Base-by-base conservation (phyloP, 1,140 invertebrate genomes). In the Papilio polytes region DNA sequence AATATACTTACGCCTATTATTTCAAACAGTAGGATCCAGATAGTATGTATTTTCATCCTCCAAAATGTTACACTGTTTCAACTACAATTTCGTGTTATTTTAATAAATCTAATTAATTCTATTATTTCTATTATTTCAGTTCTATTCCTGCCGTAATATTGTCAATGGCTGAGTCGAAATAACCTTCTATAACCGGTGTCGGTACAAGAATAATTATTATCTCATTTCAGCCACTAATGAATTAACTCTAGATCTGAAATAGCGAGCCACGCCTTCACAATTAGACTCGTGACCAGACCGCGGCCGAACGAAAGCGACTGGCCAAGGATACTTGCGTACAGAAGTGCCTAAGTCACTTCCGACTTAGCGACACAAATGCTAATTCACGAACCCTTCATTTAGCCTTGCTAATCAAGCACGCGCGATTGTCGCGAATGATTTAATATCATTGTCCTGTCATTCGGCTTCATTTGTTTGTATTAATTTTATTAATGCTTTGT, bases 351-450 rank as follows among this genome's bases (percentile, higher is more conserved):
- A 6, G 31, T 74, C 72, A 74, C 72, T 74, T 74, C 72, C 72
- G 72, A 70, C 63, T 70, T 70, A 7, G 63, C 63, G 63, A 74
- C 72, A 74, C 9, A 74, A 74, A 74, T 74, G 72, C 72, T 46
- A 46, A 74, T 74, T 74, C 72, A 74, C 20, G 72, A 74, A 74
- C 72, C 72, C 72, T 74, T 74, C 72, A 74, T 74, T 74, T 74
- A 74, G 41, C 72, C 72, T 74, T 74, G 72, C 44, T 41, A 74
- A 74, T 44, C 72, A 44, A 22, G 20, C 41, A 41, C 70, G 36
- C 6, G 36, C 72, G 44, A 74, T 74, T 74, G 72, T 74, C 41
- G 20, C 44, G 20, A 74, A 41, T 74, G 72, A 74, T 74, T 74
- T 46, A 46, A 44, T 36, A 48, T 20, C 26, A 31, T 70, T 70